A percentile compares a stretch with the other conserved stretches of the same genome.
These are phyloP conservation scores for Hystrix brachyura DNA, from an alignment of 2,113 vertebrate species.

Conservation along the genomic window DNA sequence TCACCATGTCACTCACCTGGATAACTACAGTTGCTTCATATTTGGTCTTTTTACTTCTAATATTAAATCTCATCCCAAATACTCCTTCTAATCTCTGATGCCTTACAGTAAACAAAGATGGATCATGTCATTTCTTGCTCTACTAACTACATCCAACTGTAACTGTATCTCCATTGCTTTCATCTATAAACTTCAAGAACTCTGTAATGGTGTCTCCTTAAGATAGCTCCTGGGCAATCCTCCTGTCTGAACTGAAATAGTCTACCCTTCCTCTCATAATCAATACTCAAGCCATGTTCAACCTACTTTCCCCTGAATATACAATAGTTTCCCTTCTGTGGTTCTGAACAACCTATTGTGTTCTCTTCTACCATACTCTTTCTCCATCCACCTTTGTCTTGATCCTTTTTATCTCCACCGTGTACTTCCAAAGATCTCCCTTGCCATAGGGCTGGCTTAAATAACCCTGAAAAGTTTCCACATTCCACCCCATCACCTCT, in stretches of 20 bases:
- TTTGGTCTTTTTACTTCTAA: neutral
- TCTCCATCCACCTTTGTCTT: neutral
- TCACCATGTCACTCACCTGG: neutral
- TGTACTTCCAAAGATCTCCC: neutral
- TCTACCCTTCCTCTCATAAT: neutral
- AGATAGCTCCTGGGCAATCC: neutral
- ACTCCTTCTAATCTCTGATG: neutral
- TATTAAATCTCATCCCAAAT: neutral
- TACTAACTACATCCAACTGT: neutral
- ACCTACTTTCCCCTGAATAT: neutral
- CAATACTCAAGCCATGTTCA: neutral
- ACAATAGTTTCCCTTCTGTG: neutral
- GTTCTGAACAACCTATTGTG: neutral
- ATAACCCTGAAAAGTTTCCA: neutral
- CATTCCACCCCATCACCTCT: neutral
- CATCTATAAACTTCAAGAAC: neutral
- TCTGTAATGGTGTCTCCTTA: neutral
- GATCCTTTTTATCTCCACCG: neutral
- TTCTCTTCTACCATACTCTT: neutral
- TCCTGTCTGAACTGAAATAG: neutral
- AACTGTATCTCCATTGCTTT: neutral
- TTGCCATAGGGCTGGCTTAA: neutral
- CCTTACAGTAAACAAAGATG: neutral
- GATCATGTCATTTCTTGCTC: neutral
- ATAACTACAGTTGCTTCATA: neutral